Base-by-base conservation (phyloP, 2,113 vertebrate species). In the Balaeniceps rex region DNA sequence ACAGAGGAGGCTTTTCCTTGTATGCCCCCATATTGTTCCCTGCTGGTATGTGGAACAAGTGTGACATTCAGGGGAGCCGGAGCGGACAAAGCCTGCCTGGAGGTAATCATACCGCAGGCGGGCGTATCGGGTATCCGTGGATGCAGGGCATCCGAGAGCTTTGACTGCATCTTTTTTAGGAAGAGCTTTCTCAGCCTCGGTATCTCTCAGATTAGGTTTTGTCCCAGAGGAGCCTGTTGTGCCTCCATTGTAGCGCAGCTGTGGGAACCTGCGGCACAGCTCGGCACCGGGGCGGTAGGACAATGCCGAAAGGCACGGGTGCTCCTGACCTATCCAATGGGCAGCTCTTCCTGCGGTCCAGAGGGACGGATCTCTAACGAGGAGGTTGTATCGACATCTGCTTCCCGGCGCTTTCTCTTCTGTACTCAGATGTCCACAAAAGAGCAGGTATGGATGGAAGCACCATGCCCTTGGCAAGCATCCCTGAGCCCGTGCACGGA, bases 151-250 rank as follows among this genome's bases (percentile, higher is more conserved):
- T 88, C 94, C 33, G 21, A 97, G 79, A 94, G 95, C 94, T 95
- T 97, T 97, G 76, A 97, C 92, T 93, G 86, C 1, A 14, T 57
- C 94, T 96, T 97, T 98, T 97, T 96, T 95, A 97, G 92, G 97
- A 97, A 96, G 97, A 96, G 70, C 83, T 97, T 98, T 98, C 96
- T 97, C 89, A 96, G 87, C 94, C 70, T 97, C 68, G n/a, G 97
- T 98, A 97, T 96, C 97, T 97, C 97, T 89, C 90, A 54, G 71
- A 98, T 98, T 98, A 97, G 93, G 94, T 98, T 98, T 98, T 94
- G 38, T 98, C 98, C 98, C 72, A 57, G 87, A 97, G 98, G 90
- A 95, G 69, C 93, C 93, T 55, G 97, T 90, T 83, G 95, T 97
- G 96, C 79, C 90, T 97, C 81, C 97, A 96, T 98, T 98, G 98